Conservation (phyloP, 2,888 invertebrate genomes). For the Drosophila macrospina region DNA sequence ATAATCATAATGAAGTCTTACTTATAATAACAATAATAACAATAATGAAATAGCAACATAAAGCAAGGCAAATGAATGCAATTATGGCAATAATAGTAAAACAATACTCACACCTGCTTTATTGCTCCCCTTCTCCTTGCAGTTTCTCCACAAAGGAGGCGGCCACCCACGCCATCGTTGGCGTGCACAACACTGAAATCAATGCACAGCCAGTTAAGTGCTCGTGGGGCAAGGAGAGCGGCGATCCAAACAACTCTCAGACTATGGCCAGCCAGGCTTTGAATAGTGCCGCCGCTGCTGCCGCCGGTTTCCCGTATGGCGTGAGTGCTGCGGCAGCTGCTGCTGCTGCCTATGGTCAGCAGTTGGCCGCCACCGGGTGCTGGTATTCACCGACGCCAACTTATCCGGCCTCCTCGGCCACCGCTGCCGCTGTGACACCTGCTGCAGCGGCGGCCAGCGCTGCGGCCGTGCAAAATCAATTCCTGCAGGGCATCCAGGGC, state of each 20-base stretch:
- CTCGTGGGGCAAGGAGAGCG: slow-evolving; percentile 99
- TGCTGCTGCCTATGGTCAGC: slow-evolving; percentile 90
- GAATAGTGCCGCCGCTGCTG: slow-evolving; percentile 85
- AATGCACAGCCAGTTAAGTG: slow-evolving; percentile 98
- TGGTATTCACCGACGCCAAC: slow-evolving; percentile 94
- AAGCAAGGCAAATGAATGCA: too few species aligned
- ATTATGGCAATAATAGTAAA: background rate
- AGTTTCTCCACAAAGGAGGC: slow-evolving; percentile 99
- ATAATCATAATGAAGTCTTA: too few species aligned
- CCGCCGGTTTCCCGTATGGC: slow-evolving; percentile 86
- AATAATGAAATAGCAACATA: too few species aligned
- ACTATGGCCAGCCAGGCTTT: slow-evolving; percentile 88
- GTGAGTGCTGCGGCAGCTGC: slow-evolving; percentile 86
- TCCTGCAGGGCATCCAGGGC: slow-evolving; percentile 94
- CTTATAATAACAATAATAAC: too few species aligned
- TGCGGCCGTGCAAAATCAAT: slow-evolving; percentile 93
- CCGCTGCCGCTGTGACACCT: slow-evolving; percentile 88
- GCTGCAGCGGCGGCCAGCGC: slow-evolving; percentile 87
- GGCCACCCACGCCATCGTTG: slow-evolving; percentile 98
- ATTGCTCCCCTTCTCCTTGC: slow-evolving; percentile 40
- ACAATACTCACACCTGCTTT: background rate
- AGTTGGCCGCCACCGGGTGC: slow-evolving; percentile 91
- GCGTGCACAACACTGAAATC: slow-evolving; percentile 98
- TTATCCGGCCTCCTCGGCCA: slow-evolving; percentile 87
- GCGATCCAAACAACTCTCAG: slow-evolving; percentile 95